Evolutionary conservation across 2,113 vertebrate genomes (phyloP).

Genomic region (Brachionichthys hirsutus): DNA sequence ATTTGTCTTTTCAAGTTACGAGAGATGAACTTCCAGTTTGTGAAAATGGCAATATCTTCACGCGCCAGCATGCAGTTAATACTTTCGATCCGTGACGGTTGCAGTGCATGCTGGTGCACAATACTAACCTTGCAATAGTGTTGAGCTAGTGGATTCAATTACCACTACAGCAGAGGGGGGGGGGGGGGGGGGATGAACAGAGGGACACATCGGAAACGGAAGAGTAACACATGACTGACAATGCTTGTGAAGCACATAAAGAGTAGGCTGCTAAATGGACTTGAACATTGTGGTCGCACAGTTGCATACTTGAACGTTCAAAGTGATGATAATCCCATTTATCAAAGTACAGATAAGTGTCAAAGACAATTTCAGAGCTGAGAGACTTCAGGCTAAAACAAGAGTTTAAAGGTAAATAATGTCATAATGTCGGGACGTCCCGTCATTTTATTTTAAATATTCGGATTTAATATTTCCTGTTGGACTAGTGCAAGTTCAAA

Average conservation of each 20-base stretch:
- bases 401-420: too few species aligned
- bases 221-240: slow-evolving; percentile 66
- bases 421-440: too few species aligned
- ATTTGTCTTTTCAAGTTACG: slow-evolving; percentile 23
- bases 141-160: slow-evolving; percentile 86
- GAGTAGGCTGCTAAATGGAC: slow-evolving; percentile 4
- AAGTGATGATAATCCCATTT: neutral
- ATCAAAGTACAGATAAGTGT: neutral
- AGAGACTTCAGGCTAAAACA: neutral
- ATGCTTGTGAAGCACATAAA: slow-evolving; percentile 24
- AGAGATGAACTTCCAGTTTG: slow-evolving; percentile 31
- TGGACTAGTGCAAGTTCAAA: too few species aligned
- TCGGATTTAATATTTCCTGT: too few species aligned
- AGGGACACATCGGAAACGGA: slow-evolving; percentile 76
- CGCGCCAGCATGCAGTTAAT: slow-evolving; percentile 55
- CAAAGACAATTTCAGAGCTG: neutral
- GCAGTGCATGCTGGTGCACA: slow-evolving; percentile 60
- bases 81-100: slow-evolving; percentile 12
- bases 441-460: too few species aligned
- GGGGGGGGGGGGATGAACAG: slow-evolving; percentile 71
- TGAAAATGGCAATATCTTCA: slow-evolving; percentile 67
- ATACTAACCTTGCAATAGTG: slow-evolving; percentile 91
- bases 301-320: slow-evolving; percentile 2
- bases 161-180: slow-evolving; percentile 86
- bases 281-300: slow-evolving; percentile 1